Evolutionary conservation across 2,113 vertebrate species (phyloP), one percentile per base, ranked within the genome.

Genomic region (Sinocyclocheilus anshuiensis): DNA sequence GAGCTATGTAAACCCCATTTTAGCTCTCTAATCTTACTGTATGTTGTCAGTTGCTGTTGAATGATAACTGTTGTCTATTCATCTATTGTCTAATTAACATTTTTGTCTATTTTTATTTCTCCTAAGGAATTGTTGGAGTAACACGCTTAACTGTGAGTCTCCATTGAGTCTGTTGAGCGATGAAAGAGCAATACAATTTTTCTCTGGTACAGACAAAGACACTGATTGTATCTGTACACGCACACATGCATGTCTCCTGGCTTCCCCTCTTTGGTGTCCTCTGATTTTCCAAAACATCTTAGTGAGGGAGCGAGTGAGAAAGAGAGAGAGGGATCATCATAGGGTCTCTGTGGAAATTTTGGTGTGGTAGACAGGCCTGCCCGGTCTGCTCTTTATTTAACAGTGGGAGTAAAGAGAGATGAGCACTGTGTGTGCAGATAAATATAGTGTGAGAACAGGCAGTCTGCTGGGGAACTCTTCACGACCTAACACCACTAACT

Each of bases 381-480:
- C 77, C 12, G 57, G 42, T 84, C 81, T 84, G 57, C 59, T 84
- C 81, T 84, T 78, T 65, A 69, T 85, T 77, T 85, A 77, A 78
- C 75, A 78, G 75, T 71, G 59, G 72, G 55, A 65, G 72, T 85
- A 85, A 59, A 77, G 83, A 67, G 75, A 78, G 84, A 78, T 77
- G 39, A 36, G 39, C 57, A 16, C 57, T 85, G 75, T 78, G 74
- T 50, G 84, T 53, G 75, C 22, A 84, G 67, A 84, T 84, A 84
- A 84, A 84, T 84, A 84, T 84, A 84, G 81, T 84, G 50, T 74
- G 48, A 74, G 81, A 84, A 57, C 48, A 59, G 48, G 33, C 65
- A 71, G 81, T 29, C 50, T 74, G 50, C 67, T 74, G 50, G 81
- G 33, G 20, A 84, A 69, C 67, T 72, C 67, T 83, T 20, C 63